These are phyloP conservation scores for Trinorchestia longiramus DNA, from an alignment of 1,140 invertebrate genomes.

Conservation along the genomic window DNA sequence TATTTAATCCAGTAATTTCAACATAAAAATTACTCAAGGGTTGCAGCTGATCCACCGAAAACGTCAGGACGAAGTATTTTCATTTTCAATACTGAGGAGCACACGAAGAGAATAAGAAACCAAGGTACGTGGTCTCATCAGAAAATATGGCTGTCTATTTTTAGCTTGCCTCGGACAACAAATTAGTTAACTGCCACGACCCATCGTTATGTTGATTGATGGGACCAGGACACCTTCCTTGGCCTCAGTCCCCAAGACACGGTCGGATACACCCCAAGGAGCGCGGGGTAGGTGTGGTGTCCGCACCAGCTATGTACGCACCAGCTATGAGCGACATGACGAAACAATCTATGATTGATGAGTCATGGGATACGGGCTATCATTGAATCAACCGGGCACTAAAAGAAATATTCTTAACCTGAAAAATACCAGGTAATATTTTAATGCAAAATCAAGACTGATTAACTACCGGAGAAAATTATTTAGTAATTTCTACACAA, in stretches of 20 bases:
- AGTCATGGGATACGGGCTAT: neutral
- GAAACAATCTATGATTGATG: neutral
- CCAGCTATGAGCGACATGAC: no score
- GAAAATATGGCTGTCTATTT: neutral
- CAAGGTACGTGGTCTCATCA: neutral
- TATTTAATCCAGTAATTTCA: neutral
- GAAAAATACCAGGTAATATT: neutral
- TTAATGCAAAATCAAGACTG: neutral
- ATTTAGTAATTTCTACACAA: neutral
- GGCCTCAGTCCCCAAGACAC: neutral
- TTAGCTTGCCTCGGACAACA: neutral
- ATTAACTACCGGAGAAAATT: neutral
- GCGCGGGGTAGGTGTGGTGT: neutral
- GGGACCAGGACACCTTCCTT: slow-evolving; percentile 20
- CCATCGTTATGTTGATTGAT: slow-evolving; percentile 41
- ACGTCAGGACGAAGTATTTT: neutral
- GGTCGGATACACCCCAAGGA: neutral
- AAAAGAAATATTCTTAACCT: neutral
- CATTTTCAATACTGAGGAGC: neutral
- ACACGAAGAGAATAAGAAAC: neutral
- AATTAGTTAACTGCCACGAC: slow-evolving; percentile 45
- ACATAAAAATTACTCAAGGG: neutral
- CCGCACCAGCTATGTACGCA: neutral
- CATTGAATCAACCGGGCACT: neutral
- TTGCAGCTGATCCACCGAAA: neutral